phyloP scores from a whole-genome alignment of 2,888 invertebrate genomes.

The Pheosia gnoma region DNA sequence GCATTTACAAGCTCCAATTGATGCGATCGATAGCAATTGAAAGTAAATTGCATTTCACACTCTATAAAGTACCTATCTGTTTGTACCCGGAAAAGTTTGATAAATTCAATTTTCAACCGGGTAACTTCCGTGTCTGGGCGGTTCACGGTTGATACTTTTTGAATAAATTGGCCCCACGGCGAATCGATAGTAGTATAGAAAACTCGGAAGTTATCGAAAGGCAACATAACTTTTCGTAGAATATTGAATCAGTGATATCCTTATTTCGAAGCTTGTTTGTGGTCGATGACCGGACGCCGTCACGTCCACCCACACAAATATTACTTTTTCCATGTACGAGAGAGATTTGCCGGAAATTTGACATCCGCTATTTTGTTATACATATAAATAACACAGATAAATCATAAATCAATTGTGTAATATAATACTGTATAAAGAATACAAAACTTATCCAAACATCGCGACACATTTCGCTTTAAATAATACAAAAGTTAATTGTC shows the following conservation, averaged over 20 bases:
- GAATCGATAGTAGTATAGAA: constrained; percentile 67
- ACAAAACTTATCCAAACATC: background rate
- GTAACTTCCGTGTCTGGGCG: constrained; percentile 74
- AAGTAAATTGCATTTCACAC: constrained; percentile 79
- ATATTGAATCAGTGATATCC: constrained; percentile 59
- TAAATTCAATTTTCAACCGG: constrained; percentile 80
- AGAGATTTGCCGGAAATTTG: constrained; percentile 45
- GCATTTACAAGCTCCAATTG: constrained; percentile 56
- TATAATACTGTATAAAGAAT: background rate
- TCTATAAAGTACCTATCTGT: constrained; percentile 75
- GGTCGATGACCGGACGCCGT: constrained; percentile 37
- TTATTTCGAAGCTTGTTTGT: constrained; percentile 49
- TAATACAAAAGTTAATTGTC: constrained; percentile 34
- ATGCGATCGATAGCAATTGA: constrained; percentile 70
- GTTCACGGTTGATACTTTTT: constrained; percentile 77
- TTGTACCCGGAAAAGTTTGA: constrained; percentile 78
- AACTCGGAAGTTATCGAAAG: constrained; percentile 54
- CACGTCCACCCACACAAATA: constrained; percentile 42
- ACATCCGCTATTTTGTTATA: constrained; percentile 36
- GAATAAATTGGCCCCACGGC: constrained; percentile 74
- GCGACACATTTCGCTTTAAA: constrained; percentile 10
- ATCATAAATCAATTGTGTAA: background rate
- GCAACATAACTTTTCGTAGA: constrained; percentile 51
- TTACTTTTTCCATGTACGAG: constrained; percentile 42
- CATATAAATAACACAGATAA: constrained; percentile 10